phyloP scores from a whole-genome alignment of 2,797 vertebrate genomes.

The Aselliscus stoliczkanus region DNA sequence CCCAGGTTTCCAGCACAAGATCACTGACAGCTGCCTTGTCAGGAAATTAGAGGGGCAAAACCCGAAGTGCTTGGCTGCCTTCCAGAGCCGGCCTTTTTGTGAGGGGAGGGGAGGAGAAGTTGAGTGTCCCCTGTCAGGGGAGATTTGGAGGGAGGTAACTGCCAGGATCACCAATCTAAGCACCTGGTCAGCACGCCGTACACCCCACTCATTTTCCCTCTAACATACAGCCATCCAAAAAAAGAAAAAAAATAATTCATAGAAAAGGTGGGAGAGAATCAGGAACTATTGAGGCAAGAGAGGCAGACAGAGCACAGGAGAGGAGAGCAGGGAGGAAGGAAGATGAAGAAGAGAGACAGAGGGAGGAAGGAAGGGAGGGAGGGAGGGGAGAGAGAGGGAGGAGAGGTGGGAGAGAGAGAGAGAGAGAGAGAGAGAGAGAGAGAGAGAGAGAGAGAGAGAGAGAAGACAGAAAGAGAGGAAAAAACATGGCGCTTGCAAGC shows the following conservation, averaged over 20 bases:
- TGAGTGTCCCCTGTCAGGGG: background rate
- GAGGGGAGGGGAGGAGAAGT: background rate
- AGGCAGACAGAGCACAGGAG: background rate
- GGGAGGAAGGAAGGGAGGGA: background rate
- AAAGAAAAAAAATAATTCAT: background rate
- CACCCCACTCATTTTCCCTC: background rate
- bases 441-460: background rate
- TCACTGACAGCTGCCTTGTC: background rate
- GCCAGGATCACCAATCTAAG: background rate
- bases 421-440: background rate
- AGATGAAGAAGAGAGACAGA: slow-evolving; percentile 66
- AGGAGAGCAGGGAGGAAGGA: background rate
- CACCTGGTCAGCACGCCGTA: background rate
- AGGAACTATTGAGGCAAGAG: background rate
- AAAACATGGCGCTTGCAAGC: slow-evolving; percentile 87
- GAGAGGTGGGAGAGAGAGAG: background rate
- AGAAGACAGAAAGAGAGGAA: slow-evolving; percentile 67
- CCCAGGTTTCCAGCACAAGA: slow-evolving; percentile 8
- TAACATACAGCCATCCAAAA: background rate
- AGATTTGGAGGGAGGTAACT: background rate
- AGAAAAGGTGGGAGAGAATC: background rate
- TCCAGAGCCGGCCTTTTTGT: background rate
- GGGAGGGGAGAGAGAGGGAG: slow-evolving; percentile 67
- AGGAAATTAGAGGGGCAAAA: background rate
- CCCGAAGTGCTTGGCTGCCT: background rate